Conservation (phyloP, 35 echinoderm and acorn worm genomes). For the Patiria miniata region DNA sequence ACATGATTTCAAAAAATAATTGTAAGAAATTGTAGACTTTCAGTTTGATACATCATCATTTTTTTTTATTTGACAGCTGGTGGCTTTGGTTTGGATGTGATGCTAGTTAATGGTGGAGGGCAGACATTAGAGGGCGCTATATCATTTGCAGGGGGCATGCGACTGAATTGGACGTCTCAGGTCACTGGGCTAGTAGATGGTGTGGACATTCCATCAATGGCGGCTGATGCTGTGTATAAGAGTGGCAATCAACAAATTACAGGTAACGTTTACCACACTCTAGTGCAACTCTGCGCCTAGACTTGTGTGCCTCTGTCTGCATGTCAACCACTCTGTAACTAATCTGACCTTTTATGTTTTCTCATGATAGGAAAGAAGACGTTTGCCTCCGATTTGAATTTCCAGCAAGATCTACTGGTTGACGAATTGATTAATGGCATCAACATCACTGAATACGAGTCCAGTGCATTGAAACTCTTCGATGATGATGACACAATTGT, state of each 20-base stretch:
- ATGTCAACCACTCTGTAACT: background rate
- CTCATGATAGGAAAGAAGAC: background rate
- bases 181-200: conserved; percentile 56
- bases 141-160: conserved; percentile 34
- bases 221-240: conserved; percentile 56
- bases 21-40: background rate
- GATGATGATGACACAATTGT: background rate
- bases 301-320: no score
- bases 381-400: conserved; percentile 8
- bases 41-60: background rate
- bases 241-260: conserved; percentile 51
- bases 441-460: background rate
- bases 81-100: conserved; percentile 10
- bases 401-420: background rate
- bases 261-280: conserved; percentile 25
- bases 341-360: background rate
- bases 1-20: background rate
- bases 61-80: background rate
- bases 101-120: conserved; percentile 32
- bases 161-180: conserved; percentile 8
- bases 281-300: no score
- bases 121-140: conserved; percentile 55
- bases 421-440: background rate
- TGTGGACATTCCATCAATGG: conserved; percentile 56
- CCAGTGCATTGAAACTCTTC: background rate